Evolutionary conservation across 2,888 invertebrate genomes (phyloP), one percentile per base, ranked within the genome.

Genomic region (Heteropelma amictum): DNA sequence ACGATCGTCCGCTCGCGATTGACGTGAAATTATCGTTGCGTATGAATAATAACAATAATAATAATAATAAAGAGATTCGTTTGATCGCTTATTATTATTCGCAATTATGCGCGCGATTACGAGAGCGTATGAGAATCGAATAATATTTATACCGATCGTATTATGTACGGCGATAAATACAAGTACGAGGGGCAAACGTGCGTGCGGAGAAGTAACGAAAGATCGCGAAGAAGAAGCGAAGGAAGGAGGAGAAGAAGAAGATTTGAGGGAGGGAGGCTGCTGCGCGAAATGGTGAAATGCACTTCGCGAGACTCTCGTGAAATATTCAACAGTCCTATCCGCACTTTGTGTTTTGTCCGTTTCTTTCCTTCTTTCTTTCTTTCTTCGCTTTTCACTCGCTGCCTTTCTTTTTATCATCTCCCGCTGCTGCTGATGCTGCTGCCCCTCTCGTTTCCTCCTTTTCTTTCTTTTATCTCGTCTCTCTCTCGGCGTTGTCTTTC

Each of bases 251-350:
- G 21, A 35, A 61, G 21, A 30, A 23, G 33, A 19, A 61, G 45
- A 54, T 12, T 42, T 17, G 23, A 40, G 33, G 35, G 35, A 33
- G 40, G 10, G 26, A 19, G 17, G 8, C 17, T 14, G 42, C 28
- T 30, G 51, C 8, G 30, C 14, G 26, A 49, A 6, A 26, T 17
- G n/a, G 33, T 33, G 19, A 42, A 19, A 60, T 60, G 42, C 61
- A 35, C 49, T 63, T 49, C 10, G 38, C 12, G 47, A 61, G 23
- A 17, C n/a, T 47, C n/a, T 12, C 19, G 30, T n/a, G n/a, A n/a
- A 49, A 23, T 35, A 49, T 38, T 65, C 64, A 42, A 53, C 64
- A 54, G 28, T 21, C 17, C 21, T 33, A 30, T 14, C 38, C 12
- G 17, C 21, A 14, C 38, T 38, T 14, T n/a, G 17, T 35, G 12